These are phyloP conservation scores for Schizaphis graminum DNA, from an alignment of 2,888 invertebrate species.

Conservation along the genomic window DNA sequence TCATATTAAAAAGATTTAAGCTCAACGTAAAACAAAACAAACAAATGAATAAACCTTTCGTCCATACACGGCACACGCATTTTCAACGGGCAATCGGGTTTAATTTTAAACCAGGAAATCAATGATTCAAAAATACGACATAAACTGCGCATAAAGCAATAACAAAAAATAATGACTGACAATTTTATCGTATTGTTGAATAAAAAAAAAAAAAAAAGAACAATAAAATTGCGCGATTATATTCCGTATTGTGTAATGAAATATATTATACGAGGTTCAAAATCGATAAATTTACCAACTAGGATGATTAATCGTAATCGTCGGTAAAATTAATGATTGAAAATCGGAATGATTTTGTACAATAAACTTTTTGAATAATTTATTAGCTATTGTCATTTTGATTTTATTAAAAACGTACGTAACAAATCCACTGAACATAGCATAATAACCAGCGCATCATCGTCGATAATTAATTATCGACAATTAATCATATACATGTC, in stretches of 20 bases:
- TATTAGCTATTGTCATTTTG: not conserved
- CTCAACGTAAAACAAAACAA: not conserved
- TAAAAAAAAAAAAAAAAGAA: not conserved
- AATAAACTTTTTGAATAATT: not conserved
- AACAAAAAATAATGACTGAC: not conserved
- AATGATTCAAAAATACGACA: not conserved
- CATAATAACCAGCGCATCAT: not conserved
- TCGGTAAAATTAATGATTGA: not conserved
- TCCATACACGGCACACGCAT: not conserved
- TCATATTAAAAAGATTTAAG: not conserved
- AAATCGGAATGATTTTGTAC: not conserved
- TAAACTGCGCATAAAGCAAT: not conserved
- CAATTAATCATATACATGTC: not conserved
- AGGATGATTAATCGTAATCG: not conserved
- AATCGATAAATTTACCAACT: not conserved
- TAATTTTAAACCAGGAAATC: constrained; percentile 8
- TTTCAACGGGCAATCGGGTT: not conserved
- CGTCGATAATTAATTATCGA: not conserved
- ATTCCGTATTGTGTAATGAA: not conserved
- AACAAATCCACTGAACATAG: not conserved
- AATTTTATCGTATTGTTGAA: not conserved
- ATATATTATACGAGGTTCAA: not conserved
- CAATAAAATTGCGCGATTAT: not conserved
- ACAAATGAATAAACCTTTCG: not conserved
- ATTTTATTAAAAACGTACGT: not conserved